These are phyloP conservation scores for Ctenoplectra terminalis DNA, from an alignment of 1,140 invertebrate genomes.

Conservation along the genomic window DNA sequence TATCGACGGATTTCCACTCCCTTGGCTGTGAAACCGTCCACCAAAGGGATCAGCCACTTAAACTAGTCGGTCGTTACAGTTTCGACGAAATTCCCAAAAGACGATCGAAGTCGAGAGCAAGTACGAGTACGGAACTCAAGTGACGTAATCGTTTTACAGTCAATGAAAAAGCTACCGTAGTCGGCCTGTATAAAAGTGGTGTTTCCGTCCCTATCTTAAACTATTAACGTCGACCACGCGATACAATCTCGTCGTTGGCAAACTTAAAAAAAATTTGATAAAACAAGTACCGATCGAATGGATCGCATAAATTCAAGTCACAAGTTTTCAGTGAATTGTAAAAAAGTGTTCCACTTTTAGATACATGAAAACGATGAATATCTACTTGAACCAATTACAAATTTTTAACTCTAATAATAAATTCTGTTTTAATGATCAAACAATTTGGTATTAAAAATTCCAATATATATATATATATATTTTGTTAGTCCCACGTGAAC, in stretches of 20 bases:
- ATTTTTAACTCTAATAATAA: not conserved
- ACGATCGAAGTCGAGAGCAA: constrained; percentile 1
- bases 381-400: not conserved
- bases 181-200: not conserved
- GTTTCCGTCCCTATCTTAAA: not conserved
- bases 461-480: too few relatives aligned
- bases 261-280: not conserved
- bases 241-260: not conserved
- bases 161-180: not conserved
- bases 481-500: not conserved
- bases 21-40: not conserved
- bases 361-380: too few relatives aligned
- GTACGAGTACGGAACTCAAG: not conserved
- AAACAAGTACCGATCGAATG: not conserved
- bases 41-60: not conserved
- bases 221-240: not conserved
- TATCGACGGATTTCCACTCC: not conserved
- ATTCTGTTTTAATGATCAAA: not conserved
- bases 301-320: too few relatives aligned
- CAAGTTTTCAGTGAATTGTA: too few relatives aligned
- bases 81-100: not conserved
- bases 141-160: constrained; percentile 30
- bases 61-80: not conserved
- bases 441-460: not conserved
- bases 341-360: too few relatives aligned